Percentiles rank a stretch among this genome's conserved stretches.
phyloP scores from a whole-genome alignment of 2,113 vertebrate genomes.

The Baryphthengus martii region DNA sequence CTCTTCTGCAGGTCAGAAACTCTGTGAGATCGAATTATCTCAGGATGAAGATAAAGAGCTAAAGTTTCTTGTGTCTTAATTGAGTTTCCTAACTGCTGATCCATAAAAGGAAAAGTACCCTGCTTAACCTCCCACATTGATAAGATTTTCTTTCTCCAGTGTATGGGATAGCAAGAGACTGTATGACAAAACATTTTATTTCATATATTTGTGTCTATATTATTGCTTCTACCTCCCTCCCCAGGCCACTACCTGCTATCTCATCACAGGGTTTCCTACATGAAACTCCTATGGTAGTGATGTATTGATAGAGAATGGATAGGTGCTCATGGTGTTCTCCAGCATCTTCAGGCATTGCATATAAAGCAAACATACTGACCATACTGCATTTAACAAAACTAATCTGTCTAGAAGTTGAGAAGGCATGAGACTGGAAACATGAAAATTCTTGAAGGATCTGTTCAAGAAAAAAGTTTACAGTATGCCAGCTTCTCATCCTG shows the following conservation, averaged over 20 bases:
- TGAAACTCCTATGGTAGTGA: neutral
- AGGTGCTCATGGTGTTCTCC: neutral
- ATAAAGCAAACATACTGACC: neutral
- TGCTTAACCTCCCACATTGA: neutral
- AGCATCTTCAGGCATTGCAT: neutral
- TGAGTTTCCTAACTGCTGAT: neutral
- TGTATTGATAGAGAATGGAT: neutral
- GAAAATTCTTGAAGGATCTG: neutral
- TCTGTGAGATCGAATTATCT: neutral
- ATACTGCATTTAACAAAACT: neutral
- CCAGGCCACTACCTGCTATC: too few relatives aligned
- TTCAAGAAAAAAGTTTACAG: neutral
- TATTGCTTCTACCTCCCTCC: neutral
- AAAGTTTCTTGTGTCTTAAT: neutral
- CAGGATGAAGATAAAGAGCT: neutral
- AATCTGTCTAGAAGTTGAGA: neutral
- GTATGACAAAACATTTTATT: neutral
- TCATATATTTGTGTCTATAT: neutral
- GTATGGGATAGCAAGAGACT: neutral
- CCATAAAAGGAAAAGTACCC: neutral
- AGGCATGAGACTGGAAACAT: neutral
- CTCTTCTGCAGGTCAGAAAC: neutral
- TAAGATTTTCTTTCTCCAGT: neutral
- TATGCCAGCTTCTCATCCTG: neutral
- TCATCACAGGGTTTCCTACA: neutral